Base-by-base conservation (phyloP, 2,888 invertebrate species). In the Dicranocentrus wangi region DNA sequence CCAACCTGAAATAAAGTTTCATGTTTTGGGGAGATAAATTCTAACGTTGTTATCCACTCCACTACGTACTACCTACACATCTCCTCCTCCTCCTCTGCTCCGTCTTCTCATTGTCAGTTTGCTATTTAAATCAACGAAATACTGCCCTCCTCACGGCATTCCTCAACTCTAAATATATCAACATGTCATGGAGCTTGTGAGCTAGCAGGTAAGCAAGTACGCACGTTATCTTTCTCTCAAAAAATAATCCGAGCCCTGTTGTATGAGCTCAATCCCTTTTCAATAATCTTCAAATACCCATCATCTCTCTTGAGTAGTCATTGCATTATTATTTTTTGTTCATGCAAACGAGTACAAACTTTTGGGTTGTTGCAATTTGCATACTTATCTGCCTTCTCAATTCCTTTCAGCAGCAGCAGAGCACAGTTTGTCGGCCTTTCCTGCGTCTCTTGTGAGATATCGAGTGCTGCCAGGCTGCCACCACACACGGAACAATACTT, bases 161-260 rank as follows among this genome's bases (percentile, higher is more conserved):
- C 47, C 47, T 10, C 47, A 13, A 47, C 47, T n/a, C 13, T n/a
- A 47, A 47, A 55, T 55, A 10, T 21, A 39, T 23, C 53, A 25
- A 1, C 47, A 71, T 25, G 39, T 19, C 60, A 73, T 73, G 72
- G 72, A 73, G 23, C 51, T 61, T 63, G 58, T 73, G 60, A 73
- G 72, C 72, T 73, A 73, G n/a, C n/a, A n/a, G 72, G 72, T 73
- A 70, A 3, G 25, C 19, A 51, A 3, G 3, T 17, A 3, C n/a
- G 3, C 13, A n/a, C n/a, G n/a, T n/a, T n/a, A n/a, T n/a, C n/a
- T n/a, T n/a, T n/a, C n/a, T 51, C 5, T 51, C 51, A 51, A 5
- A 51, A 51, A n/a, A 51, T 51, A 51, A 17, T 51, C 51, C 51
- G n/a, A n/a, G n/a, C n/a, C n/a, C n/a, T n/a, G n/a, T n/a, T n/a